Percentiles rank a stretch among this genome's conserved stretches.
Conservation (phyloP, 2,888 invertebrate species). For the Anthophora plumipes region DNA sequence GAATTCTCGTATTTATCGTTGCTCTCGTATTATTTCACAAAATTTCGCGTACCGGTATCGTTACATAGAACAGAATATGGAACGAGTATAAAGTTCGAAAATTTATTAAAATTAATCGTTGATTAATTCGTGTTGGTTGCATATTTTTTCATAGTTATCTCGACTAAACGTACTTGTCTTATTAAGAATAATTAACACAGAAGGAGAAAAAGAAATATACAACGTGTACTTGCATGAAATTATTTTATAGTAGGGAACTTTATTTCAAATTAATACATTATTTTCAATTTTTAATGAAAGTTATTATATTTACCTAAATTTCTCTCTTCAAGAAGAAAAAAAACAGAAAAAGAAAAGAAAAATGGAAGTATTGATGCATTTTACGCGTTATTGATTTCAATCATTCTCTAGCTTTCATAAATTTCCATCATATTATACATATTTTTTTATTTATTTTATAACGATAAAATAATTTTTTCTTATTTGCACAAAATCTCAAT, state of each 20-base stretch:
- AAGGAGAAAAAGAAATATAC: too few species aligned
- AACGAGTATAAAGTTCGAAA: neutral
- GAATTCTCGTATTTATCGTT: constrained; percentile 33
- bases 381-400: neutral
- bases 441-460: neutral
- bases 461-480: neutral
- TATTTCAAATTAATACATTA: too few species aligned
- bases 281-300: too few species aligned
- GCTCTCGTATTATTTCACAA: constrained; percentile 23
- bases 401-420: neutral
- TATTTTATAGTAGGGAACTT: too few species aligned
- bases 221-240: too few species aligned
- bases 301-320: neutral
- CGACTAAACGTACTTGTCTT: too few species aligned
- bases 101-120: constrained; percentile 6
- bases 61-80: neutral
- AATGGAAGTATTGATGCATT: neutral
- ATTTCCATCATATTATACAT: neutral
- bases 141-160: neutral
- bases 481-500: neutral
- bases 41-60: constrained; percentile 16
- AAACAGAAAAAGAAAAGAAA: neutral
- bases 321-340: neutral
- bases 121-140: neutral
- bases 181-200: too few species aligned